Evolutionary conservation across 1,140 invertebrate species (phyloP), one percentile per base, ranked within the genome.

Genomic region (Lethocerus indicus): DNA sequence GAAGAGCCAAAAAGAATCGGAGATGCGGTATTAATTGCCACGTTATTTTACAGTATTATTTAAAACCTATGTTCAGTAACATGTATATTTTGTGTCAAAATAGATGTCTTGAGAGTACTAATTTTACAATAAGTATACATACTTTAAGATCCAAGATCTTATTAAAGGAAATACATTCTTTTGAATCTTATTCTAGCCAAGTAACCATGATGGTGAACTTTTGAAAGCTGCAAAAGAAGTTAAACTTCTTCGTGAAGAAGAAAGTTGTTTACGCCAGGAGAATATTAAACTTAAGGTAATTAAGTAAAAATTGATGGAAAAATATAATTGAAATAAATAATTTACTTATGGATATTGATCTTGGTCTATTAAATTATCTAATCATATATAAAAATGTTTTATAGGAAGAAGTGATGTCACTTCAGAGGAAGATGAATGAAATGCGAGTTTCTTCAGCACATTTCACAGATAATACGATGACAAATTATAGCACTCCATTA

Each of bases 271-370:
- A 61, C 74, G 78, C 67, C 78, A 83, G 65, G 85, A 89, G 67
- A 86, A 83, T 71, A 63, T 86, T 54, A 71, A 75, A 63, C 71
- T 89, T 59, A 87, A 83, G 74, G 81, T 83, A 70, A 66, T 40
- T 9, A 16, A 9, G 21, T 40, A 16, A 16, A 40, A 9, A 18
- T 40, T 14, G 7, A 40, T 6, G 21, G 37, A 12, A 7, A 9
- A 20, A 16, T 18, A 9, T 7, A 6, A 6, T 40, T 18, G 7
- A 20, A 20, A 20, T 23, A n/a, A n/a, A 6, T 23, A 7, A 4
- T 43, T 21, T 43, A 4, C 14, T 21, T 23, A 4, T 20, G 4
- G 9, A 5, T 16, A 21, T 7, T 20, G 9, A 9, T 43, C 6
- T 6, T 25, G 5, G 5, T 7, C 16, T 21, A 13, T 7, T 20